A percentile compares a stretch with the other conserved stretches of the same genome.
Conservation (phyloP, 2,888 invertebrate genomes). For the Lithophane semibrunnea region DNA sequence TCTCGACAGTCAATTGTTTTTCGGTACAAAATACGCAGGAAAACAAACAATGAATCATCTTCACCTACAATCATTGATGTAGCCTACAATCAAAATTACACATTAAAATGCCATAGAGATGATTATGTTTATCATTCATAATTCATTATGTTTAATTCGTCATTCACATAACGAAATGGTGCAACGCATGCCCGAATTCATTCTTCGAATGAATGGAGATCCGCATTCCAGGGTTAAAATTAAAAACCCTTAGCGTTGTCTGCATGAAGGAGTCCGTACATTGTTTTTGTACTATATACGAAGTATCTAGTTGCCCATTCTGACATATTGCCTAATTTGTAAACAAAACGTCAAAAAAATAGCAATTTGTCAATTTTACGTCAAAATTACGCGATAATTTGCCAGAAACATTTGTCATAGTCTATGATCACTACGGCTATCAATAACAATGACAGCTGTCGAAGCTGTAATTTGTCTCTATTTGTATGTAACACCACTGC, state of each 20-base stretch:
- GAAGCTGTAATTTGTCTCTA: conserved; percentile 42
- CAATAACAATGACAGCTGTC: conserved; percentile 46
- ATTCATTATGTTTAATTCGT: conserved; percentile 50
- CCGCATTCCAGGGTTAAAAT: conserved; percentile 73
- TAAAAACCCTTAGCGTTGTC: conserved; percentile 27
- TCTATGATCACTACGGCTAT: conserved; percentile 33
- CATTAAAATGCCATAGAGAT: conserved; percentile 39
- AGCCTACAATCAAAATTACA: conserved; percentile 15
- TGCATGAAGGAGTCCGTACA: conserved; percentile 21
- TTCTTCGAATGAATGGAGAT: conserved; percentile 64
- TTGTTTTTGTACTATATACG: too few species aligned
- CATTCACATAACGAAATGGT: conserved; percentile 41
- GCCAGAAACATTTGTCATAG: conserved; percentile 33
- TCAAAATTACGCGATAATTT: conserved; percentile 34
- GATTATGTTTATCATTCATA: conserved; percentile 30
- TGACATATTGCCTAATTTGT: conserved; percentile 11
- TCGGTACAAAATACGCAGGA: neutral
- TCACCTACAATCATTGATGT: conserved; percentile 9
- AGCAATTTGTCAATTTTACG: conserved; percentile 28
- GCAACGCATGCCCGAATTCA: conserved; percentile 56
- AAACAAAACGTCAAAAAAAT: conserved; percentile 13
- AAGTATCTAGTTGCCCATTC: neutral
- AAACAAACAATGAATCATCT: conserved; percentile 40
- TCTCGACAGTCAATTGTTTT: conserved; percentile 23
- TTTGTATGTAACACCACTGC: conserved; percentile 18